These are phyloP conservation scores for Hydropsyche tenuis DNA, from an alignment of 1,140 invertebrate species.

Conservation along the genomic window DNA sequence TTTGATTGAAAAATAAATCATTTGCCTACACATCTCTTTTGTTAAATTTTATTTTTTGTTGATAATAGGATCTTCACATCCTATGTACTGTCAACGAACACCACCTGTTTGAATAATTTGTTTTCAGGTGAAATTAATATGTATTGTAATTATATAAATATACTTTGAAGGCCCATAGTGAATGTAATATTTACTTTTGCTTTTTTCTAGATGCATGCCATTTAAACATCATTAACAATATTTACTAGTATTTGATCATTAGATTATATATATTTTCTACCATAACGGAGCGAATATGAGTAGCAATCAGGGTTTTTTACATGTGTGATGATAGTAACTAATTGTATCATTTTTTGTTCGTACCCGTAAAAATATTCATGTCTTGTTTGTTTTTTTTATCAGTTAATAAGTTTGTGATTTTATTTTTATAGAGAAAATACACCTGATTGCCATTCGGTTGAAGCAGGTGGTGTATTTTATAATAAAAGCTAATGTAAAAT, in stretches of 20 bases:
- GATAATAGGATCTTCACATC: no score
- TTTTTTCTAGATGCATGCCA: neutral
- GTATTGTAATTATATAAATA: no score
- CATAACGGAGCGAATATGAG: neutral
- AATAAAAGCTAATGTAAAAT: conserved; percentile 31
- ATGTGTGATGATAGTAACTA: no score
- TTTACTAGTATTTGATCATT: conserved; percentile 2
- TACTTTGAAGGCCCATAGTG: no score
- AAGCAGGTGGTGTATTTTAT: conserved; percentile 36
- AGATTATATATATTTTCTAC: conserved; percentile 23
- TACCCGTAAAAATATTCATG: no score
- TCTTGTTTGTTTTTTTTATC: neutral
- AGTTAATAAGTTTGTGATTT: conserved; percentile 13
- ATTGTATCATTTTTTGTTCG: no score
- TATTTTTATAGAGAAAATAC: conserved; percentile 16
- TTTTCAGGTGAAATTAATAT: neutral
- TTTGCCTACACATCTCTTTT: no score
- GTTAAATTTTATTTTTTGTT: no score
- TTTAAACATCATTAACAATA: neutral
- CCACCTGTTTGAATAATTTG: conserved; percentile 27
- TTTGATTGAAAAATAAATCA: no score
- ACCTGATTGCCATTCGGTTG: conserved; percentile 30
- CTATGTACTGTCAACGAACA: conserved; percentile 6
- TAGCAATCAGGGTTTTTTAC: conserved; percentile 24
- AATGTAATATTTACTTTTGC: no score